These are phyloP conservation scores for Apteryx mantelli DNA, from an alignment of 2,113 vertebrate genomes.

Conservation along the genomic window DNA sequence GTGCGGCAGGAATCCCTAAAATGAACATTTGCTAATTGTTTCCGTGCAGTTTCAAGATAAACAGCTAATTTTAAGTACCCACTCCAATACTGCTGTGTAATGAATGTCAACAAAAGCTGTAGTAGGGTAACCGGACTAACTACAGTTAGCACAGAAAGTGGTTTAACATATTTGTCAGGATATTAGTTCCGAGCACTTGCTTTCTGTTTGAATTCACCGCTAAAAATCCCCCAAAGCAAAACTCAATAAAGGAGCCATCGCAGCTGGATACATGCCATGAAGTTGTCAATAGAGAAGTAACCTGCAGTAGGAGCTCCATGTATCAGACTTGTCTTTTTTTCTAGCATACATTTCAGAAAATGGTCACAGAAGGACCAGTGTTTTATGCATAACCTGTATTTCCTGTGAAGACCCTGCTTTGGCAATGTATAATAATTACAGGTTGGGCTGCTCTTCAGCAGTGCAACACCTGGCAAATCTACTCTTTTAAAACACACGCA, in stretches of 20 bases:
- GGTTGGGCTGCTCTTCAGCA: background rate
- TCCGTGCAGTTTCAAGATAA: background rate
- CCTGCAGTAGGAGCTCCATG: background rate
- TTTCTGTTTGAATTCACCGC: background rate
- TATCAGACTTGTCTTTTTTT: background rate
- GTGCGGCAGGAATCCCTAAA: background rate
- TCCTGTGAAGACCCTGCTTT: background rate
- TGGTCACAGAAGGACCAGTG: background rate
- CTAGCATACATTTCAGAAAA: background rate
- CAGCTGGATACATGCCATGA: background rate
- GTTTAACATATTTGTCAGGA: background rate
- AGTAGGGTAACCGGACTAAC: background rate
- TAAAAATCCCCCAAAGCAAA: background rate
- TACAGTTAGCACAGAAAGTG: background rate
- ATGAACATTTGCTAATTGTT: rapidly evolving
- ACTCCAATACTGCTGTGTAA: background rate
- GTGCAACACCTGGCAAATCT: background rate
- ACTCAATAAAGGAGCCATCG: background rate
- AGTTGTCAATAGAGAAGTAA: background rate
- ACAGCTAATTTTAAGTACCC: background rate
- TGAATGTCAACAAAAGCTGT: background rate
- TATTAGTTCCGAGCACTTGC: background rate
- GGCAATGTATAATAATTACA: background rate
- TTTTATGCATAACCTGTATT: background rate
- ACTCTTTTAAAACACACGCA: background rate